These are phyloP conservation scores for Polyploca ridens DNA, from an alignment of 2,888 invertebrate genomes.

Conservation along the genomic window DNA sequence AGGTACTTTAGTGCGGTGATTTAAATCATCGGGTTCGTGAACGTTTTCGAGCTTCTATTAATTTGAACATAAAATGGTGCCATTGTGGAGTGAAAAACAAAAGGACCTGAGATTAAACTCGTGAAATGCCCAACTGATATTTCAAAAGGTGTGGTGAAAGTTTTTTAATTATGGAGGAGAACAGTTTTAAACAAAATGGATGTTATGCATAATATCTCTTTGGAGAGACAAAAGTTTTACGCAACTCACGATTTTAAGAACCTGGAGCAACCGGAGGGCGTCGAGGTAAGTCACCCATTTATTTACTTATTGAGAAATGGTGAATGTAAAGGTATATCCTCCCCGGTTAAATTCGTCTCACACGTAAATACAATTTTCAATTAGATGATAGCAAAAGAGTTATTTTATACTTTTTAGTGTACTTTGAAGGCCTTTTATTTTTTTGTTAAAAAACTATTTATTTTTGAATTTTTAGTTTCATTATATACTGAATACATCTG, in stretches of 20 bases:
- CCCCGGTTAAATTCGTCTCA: no score
- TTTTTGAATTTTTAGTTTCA: no score
- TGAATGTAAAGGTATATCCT: no score
- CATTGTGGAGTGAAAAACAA: not conserved
- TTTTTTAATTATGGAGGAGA: slow-evolving; percentile 24
- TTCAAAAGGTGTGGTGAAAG: slow-evolving; percentile 4
- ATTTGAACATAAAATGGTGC: not conserved
- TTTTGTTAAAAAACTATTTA: no score
- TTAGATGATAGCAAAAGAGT: no score
- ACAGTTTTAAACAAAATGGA: slow-evolving; percentile 48
- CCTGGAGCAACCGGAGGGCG: slow-evolving; percentile 47
- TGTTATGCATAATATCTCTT: slow-evolving; percentile 59
- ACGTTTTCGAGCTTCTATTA: not conserved
- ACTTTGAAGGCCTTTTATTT: no score
- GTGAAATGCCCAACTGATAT: not conserved
- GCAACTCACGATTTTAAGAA: slow-evolving; percentile 59
- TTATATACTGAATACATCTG: no score
- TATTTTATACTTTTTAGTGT: no score
- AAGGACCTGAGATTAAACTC: not conserved
- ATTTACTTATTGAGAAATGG: no score
- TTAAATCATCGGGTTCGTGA: not conserved
- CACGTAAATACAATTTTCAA: no score
- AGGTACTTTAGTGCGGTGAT: not conserved
- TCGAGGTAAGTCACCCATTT: slow-evolving; percentile 55
- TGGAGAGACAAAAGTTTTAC: slow-evolving; percentile 64